Percentiles rank a stretch among this genome's conserved stretches.
Evolutionary conservation across 2,888 invertebrate genomes (phyloP).

Genomic region (Chesias legatella): DNA sequence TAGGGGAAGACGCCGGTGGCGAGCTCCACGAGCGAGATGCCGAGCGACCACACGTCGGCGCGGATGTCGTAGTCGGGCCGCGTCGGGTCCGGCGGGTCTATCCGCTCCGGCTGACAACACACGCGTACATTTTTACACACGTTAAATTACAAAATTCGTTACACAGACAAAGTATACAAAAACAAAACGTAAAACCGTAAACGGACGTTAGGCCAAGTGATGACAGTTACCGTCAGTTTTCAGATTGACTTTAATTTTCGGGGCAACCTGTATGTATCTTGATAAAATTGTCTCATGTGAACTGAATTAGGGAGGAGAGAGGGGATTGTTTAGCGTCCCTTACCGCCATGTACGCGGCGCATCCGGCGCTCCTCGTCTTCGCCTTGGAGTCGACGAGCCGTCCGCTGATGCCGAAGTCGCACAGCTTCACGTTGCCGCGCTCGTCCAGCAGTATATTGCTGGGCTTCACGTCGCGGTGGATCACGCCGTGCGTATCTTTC

Average conservation of each 20-base stretch:
- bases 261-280: too few relatives aligned
- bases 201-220: too few relatives aligned
- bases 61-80: constrained; percentile 98
- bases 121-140: too few relatives aligned
- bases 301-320: too few relatives aligned
- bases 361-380: constrained; percentile 97
- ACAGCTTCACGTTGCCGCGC: constrained; percentile 96
- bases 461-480: constrained; percentile 99
- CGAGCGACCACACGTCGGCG: constrained; percentile 99
- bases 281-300: too few relatives aligned
- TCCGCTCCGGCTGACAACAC: constrained; percentile 92
- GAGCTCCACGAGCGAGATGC: constrained; percentile 96
- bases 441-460: constrained; percentile 98
- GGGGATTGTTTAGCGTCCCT: constrained; percentile 55
- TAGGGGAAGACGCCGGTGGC: constrained; percentile 98
- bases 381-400: constrained; percentile 98
- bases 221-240: too few relatives aligned
- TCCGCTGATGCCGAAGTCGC: constrained; percentile 99
- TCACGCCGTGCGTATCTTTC: constrained; percentile 97
- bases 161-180: too few relatives aligned
- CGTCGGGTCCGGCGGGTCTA: constrained; percentile 95
- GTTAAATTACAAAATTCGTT: too few relatives aligned
- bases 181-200: too few relatives aligned
- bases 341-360: constrained; percentile 99
- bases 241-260: too few relatives aligned